Evolutionary conservation across 1,140 invertebrate species (phyloP), one percentile per base, ranked within the genome.

Genomic region (Akabosia matsudoensis): DNA sequence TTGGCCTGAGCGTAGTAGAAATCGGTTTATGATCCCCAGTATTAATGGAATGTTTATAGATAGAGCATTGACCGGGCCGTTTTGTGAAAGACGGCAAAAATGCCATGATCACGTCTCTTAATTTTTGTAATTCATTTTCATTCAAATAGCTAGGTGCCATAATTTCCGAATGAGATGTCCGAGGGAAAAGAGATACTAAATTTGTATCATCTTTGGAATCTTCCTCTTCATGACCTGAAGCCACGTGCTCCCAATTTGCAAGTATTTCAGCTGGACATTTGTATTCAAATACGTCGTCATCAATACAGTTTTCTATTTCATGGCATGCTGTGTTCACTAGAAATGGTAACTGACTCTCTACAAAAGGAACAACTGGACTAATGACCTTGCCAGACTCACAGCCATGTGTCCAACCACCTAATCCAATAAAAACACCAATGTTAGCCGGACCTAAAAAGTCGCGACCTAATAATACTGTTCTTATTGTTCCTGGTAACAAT

Each of bases 41-140:
- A 10, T 34, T 28, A 31, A 73, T 34, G n/a, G 0, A 16, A 37
- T 76, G 75, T 26, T 73, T 22, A 24, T 33, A 72, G 18, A 14
- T 14, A 26, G 3, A 37, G 24, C 70, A 76, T 24, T 24, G 3
- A 1, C 75, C 75, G 22, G 75, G 75, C 14, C 7, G 10, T 37
- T 72, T 73, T 18, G 75, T 73, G 26, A 76, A 61, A 1, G 37
- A 56, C 0, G 16, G 18, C 13, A 22, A 24, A 73, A 37, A 76
- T 33, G 3, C 10, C 13, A 2, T 13, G 10, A 67, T 30, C 3
- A 67, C 26, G 28, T 61, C 37, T 18, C 37, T 45, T 45, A 45
- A 10, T 10, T 18, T 10, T 7, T 7, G 7, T 45, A 45, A 10
- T 45, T 45, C 37, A 18, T 45, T 18, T 10, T 18, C n/a, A 22